These are phyloP conservation scores for Potamilus streckersoni DNA, from an alignment of 1,140 invertebrate species.

Conservation along the genomic window DNA sequence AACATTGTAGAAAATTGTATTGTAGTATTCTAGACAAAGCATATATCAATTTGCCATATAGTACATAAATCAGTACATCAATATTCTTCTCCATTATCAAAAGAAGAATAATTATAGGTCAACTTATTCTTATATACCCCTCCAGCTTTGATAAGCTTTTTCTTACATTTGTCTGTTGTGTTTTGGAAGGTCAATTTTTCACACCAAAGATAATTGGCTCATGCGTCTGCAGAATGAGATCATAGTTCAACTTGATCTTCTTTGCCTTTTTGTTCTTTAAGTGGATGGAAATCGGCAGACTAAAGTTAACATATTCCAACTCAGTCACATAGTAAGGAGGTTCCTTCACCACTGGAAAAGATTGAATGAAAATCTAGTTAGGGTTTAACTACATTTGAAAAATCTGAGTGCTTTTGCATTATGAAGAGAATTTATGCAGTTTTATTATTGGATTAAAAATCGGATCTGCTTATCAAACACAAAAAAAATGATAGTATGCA, in stretches of 20 bases:
- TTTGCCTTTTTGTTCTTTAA: constrained; percentile 94
- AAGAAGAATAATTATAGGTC: no score
- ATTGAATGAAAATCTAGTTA: constrained; percentile 11
- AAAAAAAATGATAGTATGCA: neutral
- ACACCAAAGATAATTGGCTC: constrained; percentile 76
- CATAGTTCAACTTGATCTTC: constrained; percentile 87
- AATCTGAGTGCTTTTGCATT: neutral
- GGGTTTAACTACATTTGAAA: neutral
- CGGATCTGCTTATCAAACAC: no score
- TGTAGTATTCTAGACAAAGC: no score
- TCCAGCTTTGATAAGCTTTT: constrained; percentile 89
- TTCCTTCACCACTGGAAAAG: constrained; percentile 75
- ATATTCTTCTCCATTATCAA: no score
- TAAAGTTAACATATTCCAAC: constrained; percentile 94
- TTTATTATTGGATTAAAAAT: neutral
- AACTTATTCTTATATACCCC: constrained; percentile 72
- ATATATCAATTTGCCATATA: no score
- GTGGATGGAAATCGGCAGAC: constrained; percentile 89
- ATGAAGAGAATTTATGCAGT: neutral
- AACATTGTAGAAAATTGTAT: no score
- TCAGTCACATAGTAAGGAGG: constrained; percentile 93
- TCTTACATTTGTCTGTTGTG: constrained; percentile 88
- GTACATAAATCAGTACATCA: no score
- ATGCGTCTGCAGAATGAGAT: constrained; percentile 82
- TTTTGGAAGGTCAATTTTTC: constrained; percentile 86